Conservation (phyloP, 2,888 invertebrate species). For the Mellilla xanthometata region DNA sequence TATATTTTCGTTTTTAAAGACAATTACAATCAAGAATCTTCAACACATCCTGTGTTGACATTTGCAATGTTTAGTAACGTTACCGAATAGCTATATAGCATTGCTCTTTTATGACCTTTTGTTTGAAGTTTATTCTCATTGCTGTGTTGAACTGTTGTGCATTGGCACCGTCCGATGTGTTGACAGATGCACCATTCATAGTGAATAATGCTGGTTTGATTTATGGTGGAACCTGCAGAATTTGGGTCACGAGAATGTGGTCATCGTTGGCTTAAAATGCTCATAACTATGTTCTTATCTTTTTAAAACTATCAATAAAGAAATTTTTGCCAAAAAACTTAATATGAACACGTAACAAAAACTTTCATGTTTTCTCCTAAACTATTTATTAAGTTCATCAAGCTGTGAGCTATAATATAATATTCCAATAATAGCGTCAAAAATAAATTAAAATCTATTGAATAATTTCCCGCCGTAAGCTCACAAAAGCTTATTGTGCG, state of each 20-base stretch:
- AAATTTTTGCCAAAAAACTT: too few relatives aligned
- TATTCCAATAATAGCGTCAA: conserved; percentile 5
- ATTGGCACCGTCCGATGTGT: too few relatives aligned
- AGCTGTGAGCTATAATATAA: neutral
- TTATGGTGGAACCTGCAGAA: too few relatives aligned
- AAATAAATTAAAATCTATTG: conserved; percentile 19
- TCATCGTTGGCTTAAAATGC: too few relatives aligned
- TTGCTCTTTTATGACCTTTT: conserved; percentile 24
- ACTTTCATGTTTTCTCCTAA: too few relatives aligned
- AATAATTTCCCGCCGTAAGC: conserved; percentile 17
- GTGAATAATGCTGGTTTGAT: neutral
- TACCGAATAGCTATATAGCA: conserved; percentile 1
- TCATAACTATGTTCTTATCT: too few relatives aligned
- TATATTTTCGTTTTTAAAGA: too few relatives aligned
- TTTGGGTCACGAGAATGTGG: too few relatives aligned
- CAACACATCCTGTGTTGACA: too few relatives aligned
- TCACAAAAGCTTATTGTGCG: conserved; percentile 35
- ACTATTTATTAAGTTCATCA: neutral
- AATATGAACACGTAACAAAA: too few relatives aligned
- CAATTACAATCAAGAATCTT: too few relatives aligned
- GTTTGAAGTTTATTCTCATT: conserved; percentile 20
- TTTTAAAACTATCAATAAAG: too few relatives aligned
- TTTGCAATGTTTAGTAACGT: neutral
- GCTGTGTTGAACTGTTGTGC: neutral
- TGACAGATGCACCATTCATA: conserved; percentile 11